Evolutionary conservation across 2,888 invertebrate species (phyloP), one percentile per base, ranked within the genome.

Genomic region (Drosophila infuscata): DNA sequence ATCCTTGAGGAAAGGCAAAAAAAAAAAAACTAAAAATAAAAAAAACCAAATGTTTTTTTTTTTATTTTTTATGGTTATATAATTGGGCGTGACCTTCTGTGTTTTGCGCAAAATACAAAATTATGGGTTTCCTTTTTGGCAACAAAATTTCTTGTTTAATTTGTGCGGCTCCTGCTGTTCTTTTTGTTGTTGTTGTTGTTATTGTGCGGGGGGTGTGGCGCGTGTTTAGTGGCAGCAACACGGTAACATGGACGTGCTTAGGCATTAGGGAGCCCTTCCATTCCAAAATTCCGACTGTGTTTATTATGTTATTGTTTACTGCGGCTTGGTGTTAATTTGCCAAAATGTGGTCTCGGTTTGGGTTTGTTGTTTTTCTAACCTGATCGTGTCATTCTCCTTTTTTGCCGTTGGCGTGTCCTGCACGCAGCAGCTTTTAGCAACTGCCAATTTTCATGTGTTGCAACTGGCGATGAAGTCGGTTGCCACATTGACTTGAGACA

Each of bases 71-170:
- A 9, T 33, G 32, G 15, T 58, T n/a, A 25, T 57, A 68, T 68
- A 74, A 75, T 59, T 70, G 85, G 85, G 91, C 85, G 85, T 90
- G 85, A 78, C 73, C 77, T 74, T 66, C 48, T 68, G 71, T 70
- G 88, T 82, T 88, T 84, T 85, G 79, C 68, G 54, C 89, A 86
- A 90, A 86, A 76, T 90, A 86, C 89, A 69, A 86, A 86, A 86
- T 86, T 86, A 86, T 86, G 91, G 85, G 85, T 88, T 86, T 76
- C 75, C 81, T 69, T 69, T 69, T 68, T 65, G 68, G 79, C 72
- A 65, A 56, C 60, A 60, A 61, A 78, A 79, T 74, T 79, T 78
- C 83, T 72, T 70, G 65, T 68, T 71, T 59, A 69, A 67, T 71
- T 83, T 84, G 72, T 67, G 53, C 8, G 57, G 57, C 59, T 38